These are phyloP conservation scores for Otolemur garnettii DNA, from an alignment of 2,113 vertebrate species.

Conservation along the genomic window DNA sequence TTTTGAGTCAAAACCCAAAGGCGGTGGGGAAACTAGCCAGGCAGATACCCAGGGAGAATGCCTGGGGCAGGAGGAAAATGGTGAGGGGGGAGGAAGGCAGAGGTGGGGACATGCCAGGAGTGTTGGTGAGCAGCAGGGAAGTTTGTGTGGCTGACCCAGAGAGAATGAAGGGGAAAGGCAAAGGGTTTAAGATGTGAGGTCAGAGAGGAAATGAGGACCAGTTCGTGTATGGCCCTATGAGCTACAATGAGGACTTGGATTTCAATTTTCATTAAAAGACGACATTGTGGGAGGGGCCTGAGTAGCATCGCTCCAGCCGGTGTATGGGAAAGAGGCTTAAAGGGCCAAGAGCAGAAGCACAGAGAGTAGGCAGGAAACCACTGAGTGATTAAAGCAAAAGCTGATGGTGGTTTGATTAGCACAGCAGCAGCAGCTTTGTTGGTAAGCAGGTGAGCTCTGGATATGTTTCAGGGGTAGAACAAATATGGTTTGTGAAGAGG, in stretches of 20 bases:
- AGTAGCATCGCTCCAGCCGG: neutral
- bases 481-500: neutral
- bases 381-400: neutral
- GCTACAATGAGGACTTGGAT: neutral
- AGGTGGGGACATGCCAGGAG: neutral
- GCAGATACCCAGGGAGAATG: neutral
- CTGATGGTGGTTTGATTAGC: neutral
- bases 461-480: slow-evolving; percentile 52
- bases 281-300: fast-evolving
- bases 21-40: neutral
- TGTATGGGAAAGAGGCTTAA: neutral
- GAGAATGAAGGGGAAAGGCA: neutral
- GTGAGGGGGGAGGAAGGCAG: neutral
- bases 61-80: neutral
- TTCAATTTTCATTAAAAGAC: neutral
- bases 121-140: neutral
- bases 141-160: neutral
- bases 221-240: neutral
- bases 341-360: neutral
- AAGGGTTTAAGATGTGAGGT: neutral
- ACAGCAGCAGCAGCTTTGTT: neutral
- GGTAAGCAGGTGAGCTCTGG: neutral
- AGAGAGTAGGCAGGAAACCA: neutral
- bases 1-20: neutral
- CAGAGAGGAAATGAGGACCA: neutral